Conservation (phyloP, 2,888 invertebrate genomes). For the Bombylius discolor region DNA sequence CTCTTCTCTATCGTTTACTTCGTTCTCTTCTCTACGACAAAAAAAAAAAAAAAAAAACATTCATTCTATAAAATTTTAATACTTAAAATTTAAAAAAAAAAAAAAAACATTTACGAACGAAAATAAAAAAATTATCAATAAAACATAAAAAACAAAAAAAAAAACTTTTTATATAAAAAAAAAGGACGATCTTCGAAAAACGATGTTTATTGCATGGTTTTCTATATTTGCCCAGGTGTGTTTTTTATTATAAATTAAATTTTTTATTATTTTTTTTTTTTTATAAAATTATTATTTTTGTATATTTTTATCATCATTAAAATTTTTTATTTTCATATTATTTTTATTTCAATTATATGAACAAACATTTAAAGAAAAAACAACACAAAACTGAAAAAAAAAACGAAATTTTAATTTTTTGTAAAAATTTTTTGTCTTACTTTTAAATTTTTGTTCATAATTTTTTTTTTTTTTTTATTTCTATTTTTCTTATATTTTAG, state of each 20-base stretch:
- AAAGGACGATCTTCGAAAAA: slow-evolving; percentile 30
- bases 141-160: neutral
- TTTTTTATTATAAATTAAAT: slow-evolving; percentile 21
- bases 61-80: too few species aligned
- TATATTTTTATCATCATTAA: neutral
- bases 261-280: slow-evolving; percentile 4
- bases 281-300: slow-evolving; percentile 3
- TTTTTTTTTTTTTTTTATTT: too few species aligned
- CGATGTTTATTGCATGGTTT: slow-evolving; percentile 35
- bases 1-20: neutral
- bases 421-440: too few species aligned
- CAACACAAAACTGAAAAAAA: too few species aligned
- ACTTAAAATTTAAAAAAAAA: too few species aligned
- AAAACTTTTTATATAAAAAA: neutral
- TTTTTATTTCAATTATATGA: neutral
- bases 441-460: too few species aligned
- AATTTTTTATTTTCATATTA: slow-evolving; percentile 1
- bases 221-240: slow-evolving; percentile 37
- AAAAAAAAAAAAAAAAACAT: too few species aligned
- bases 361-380: too few species aligned
- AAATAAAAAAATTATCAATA: too few species aligned
- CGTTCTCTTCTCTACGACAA: neutral
- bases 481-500: too few species aligned
- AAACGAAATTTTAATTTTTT: too few species aligned
- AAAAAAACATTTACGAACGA: too few species aligned